Evolutionary conservation across 2,113 vertebrate species (phyloP).

Genomic region (Aspiorhynchus laticeps): DNA sequence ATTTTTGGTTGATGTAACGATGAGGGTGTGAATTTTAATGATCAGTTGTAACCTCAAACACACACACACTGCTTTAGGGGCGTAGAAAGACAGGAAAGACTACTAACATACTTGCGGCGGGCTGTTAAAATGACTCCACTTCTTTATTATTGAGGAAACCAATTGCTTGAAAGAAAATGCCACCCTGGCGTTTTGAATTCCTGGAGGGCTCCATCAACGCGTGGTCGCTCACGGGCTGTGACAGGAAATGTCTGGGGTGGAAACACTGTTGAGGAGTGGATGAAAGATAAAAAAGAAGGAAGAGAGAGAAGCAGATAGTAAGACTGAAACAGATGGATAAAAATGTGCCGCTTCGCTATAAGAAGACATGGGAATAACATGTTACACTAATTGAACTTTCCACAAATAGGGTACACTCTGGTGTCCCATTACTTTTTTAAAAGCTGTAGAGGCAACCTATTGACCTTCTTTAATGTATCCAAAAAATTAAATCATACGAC

Average conservation of each 20-base stretch:
- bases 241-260: conserved; percentile 74
- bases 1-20: conserved; percentile 28
- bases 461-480: not conserved
- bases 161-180: conserved; percentile 75
- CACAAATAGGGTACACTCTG: not conserved
- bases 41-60: conserved; percentile 17
- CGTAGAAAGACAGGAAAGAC: conserved; percentile 40
- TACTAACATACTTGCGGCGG: conserved; percentile 15
- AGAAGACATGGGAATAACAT: conserved; percentile 69
- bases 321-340: conserved; percentile 72
- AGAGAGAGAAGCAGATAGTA: conserved; percentile 50
- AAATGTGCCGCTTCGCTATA: conserved; percentile 64
- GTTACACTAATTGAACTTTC: conserved; percentile 50
- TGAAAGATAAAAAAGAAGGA: conserved; percentile 7
- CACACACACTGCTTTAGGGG: not conserved
- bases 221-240: conserved; percentile 67
- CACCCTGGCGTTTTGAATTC: conserved; percentile 74
- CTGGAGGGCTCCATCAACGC: conserved; percentile 73
- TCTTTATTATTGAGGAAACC: conserved; percentile 74
- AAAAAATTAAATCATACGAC: not conserved
- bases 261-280: conserved; percentile 64
- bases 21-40: conserved; percentile 39
- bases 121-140: conserved; percentile 68
- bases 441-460: conserved; percentile 65
- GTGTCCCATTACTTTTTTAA: conserved; percentile 17